Conservation (phyloP, 2,113 vertebrate genomes). For the Stegostoma tigrinum region DNA sequence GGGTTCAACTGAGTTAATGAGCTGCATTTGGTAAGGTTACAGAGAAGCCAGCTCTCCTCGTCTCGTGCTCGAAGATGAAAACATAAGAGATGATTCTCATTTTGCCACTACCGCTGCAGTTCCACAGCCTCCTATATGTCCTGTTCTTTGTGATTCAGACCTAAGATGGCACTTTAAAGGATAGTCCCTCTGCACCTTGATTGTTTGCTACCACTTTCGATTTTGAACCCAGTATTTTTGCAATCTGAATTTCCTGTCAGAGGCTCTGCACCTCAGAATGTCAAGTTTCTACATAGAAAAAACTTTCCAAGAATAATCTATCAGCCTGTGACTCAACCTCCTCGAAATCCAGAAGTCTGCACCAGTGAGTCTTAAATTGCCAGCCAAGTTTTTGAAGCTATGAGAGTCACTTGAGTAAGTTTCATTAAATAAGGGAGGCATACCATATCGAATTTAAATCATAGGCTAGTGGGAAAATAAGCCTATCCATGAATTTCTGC, state of each 20-base stretch:
- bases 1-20: background rate
- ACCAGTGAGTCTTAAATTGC: background rate
- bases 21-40: too few species aligned
- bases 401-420: background rate
- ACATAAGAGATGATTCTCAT: background rate
- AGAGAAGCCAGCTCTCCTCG: background rate
- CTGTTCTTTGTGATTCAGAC: too few species aligned
- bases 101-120: background rate
- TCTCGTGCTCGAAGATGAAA: background rate
- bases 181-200: background rate
- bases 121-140: background rate
- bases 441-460: background rate
- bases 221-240: background rate
- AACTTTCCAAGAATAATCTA: background rate
- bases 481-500: too few species aligned
- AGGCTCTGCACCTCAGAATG: background rate
- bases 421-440: background rate
- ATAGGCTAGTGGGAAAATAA: background rate
- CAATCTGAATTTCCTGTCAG: background rate
- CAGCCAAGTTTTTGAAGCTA: background rate
- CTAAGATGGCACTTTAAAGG: background rate
- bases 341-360: background rate
- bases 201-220: background rate
- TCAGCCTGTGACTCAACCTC: background rate
- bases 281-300: background rate